These are phyloP conservation scores for Scomberomorus guttatus DNA, from an alignment of 2,797 vertebrate species.

Conservation along the genomic window DNA sequence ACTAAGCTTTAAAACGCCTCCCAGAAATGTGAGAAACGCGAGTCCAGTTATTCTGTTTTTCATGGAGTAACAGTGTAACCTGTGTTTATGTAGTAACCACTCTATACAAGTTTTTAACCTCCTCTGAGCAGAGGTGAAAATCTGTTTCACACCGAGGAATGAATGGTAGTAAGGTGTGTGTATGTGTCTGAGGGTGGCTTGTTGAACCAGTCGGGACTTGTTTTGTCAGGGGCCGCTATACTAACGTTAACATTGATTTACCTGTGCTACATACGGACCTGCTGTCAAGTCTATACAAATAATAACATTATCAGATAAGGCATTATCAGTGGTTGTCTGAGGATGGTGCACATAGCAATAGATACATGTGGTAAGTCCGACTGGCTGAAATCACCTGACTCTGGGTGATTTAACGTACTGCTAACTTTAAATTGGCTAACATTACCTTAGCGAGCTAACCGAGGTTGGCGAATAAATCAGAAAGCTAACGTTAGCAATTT, in stretches of 20 bases:
- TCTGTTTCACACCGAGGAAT: slow-evolving; percentile 4
- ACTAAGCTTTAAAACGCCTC: not conserved
- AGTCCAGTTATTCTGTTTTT: not conserved
- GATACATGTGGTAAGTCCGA: not conserved
- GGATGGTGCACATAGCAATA: not conserved
- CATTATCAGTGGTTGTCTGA: too few species aligned
- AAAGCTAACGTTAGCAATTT: slow-evolving; percentile 33
- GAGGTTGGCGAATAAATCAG: slow-evolving; percentile 39
- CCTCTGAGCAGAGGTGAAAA: not conserved
- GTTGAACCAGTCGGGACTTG: slow-evolving; percentile 25
- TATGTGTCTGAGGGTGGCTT: not conserved
- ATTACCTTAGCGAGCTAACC: slow-evolving; percentile 23
- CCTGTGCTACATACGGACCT: slow-evolving; percentile 10
- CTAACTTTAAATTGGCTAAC: not conserved
- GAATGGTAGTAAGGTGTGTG: not conserved
- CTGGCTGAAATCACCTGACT: not conserved
- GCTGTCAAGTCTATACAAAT: too few species aligned
- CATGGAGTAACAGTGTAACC: not conserved
- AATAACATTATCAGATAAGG: not conserved
- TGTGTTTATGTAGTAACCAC: not conserved
- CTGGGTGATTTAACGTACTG: not conserved
- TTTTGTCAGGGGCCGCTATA: not conserved
- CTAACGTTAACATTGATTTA: not conserved
- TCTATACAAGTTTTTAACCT: not conserved
- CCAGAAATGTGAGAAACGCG: not conserved